These are phyloP conservation scores for Thymelicus lineola DNA, from an alignment of 2,888 invertebrate species.

Conservation along the genomic window DNA sequence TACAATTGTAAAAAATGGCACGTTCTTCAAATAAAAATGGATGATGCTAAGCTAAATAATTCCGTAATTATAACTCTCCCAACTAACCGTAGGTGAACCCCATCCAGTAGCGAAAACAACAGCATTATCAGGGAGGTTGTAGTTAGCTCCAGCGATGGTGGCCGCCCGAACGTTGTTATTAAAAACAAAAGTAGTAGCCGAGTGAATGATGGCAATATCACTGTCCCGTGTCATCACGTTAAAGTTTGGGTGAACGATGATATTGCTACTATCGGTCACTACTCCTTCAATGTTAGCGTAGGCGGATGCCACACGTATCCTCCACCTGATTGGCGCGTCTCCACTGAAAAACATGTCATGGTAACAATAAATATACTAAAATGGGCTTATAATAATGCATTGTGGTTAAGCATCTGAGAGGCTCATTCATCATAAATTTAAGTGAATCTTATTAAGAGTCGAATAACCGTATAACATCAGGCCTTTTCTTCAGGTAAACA, in stretches of 20 bases:
- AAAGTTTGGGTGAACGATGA: constrained; percentile 59
- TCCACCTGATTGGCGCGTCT: constrained; percentile 51
- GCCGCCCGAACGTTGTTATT: constrained; percentile 45
- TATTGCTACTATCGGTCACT: constrained; percentile 42
- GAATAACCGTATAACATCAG: no score
- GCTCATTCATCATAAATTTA: no score
- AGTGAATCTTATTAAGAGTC: no score
- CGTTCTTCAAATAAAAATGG: no score
- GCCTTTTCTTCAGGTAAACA: no score
- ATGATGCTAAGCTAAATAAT: no score
- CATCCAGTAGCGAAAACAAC: constrained; percentile 56
- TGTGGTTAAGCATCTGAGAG: no score
- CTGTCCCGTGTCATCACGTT: constrained; percentile 50
- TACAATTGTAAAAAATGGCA: no score
- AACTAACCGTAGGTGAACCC: constrained; percentile 51
- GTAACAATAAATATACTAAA: neutral
- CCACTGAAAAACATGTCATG: constrained; percentile 47
- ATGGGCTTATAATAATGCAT: no score
- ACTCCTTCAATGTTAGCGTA: constrained; percentile 59
- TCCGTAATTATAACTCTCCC: no score
- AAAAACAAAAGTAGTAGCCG: constrained; percentile 41
- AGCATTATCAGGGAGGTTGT: constrained; percentile 50
- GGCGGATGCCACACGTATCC: constrained; percentile 58
- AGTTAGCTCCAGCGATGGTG: constrained; percentile 49
- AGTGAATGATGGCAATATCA: constrained; percentile 62